Base-by-base conservation (phyloP, 1,140 invertebrate genomes). In the Harlomillsia oculata region DNA sequence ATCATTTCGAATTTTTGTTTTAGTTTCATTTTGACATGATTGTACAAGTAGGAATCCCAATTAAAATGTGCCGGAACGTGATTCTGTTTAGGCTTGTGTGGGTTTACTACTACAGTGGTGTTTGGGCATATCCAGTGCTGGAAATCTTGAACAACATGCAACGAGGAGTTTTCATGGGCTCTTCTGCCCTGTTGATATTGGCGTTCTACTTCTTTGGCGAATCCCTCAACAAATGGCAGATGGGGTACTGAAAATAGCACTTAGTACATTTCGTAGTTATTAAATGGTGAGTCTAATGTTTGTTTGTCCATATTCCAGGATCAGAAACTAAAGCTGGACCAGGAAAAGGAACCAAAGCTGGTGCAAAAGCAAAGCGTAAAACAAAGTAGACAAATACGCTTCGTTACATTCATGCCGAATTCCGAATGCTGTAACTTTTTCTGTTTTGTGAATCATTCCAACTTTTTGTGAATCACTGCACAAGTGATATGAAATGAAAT, bases 51-150 rank as follows among this genome's bases (percentile, higher is more conserved):
- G n/a, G n/a, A n/a, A n/a, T n/a, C n/a, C n/a, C n/a, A n/a, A n/a
- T n/a, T n/a, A n/a, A n/a, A n/a, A n/a, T n/a, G n/a, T n/a, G n/a
- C n/a, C n/a, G n/a, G n/a, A n/a, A n/a, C n/a, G n/a, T n/a, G n/a
- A n/a, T n/a, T 16, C 13, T 28, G 71, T 73, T 20, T 66, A 79
- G 77, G 86, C 74, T 87, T 46, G 81, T 85, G 67, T 71, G 85
- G 29, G 81, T 89, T 39, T 82, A 84, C 66, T 74, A 77, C 59
- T 78, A 80, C 53, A 82, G 82, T 28, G 81, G 82, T 25, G 69
- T 80, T 32, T 94, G 89, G 89, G 88, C 92, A 0, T 94, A 94
- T 69, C 89, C 88, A 0, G 76, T 94, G 29, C 72, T 93, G 56
- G 77, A 81, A 43, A 80, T 89, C 1, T 69, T 94, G 14, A 80